These are phyloP conservation scores for Elephantulus edwardii DNA, from an alignment of 2,113 vertebrate genomes.

Conservation along the genomic window DNA sequence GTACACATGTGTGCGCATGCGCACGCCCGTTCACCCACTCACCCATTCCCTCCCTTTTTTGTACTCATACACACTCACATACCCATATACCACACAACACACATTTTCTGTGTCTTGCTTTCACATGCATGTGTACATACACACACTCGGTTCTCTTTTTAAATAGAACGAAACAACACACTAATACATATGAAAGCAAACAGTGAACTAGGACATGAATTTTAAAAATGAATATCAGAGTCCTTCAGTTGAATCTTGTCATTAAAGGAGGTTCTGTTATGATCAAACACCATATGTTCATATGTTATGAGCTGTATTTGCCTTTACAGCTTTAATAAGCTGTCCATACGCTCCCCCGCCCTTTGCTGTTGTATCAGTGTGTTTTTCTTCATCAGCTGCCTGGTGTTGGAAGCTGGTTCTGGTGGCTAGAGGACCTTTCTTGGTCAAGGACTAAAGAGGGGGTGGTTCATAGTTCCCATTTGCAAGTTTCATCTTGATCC, in stretches of 20 bases:
- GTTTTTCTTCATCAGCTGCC: constrained; percentile 69
- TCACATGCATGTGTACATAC: too few species aligned
- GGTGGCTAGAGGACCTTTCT: constrained; percentile 53
- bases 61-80: background rate
- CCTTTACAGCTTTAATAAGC: constrained; percentile 81
- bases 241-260: constrained; percentile 70
- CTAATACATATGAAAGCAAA: constrained; percentile 62
- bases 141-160: constrained; percentile 26
- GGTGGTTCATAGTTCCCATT: background rate
- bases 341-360: constrained; percentile 67
- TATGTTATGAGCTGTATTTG: constrained; percentile 79
- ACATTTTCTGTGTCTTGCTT: too few species aligned
- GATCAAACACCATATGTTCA: constrained; percentile 77
- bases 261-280: constrained; percentile 66
- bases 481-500: background rate
- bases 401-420: background rate
- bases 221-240: constrained; percentile 66
- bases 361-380: constrained; percentile 32
- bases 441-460: background rate
- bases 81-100: background rate
- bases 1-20: too few species aligned
- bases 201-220: constrained; percentile 52
- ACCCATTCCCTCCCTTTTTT: too few species aligned
- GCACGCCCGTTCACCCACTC: background rate
- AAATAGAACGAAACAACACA: constrained; percentile 50